Percentiles rank a stretch among this genome's conserved stretches.
These are phyloP conservation scores for Trichoplusia ni DNA, from an alignment of 1,140 invertebrate species.

Conservation along the genomic window DNA sequence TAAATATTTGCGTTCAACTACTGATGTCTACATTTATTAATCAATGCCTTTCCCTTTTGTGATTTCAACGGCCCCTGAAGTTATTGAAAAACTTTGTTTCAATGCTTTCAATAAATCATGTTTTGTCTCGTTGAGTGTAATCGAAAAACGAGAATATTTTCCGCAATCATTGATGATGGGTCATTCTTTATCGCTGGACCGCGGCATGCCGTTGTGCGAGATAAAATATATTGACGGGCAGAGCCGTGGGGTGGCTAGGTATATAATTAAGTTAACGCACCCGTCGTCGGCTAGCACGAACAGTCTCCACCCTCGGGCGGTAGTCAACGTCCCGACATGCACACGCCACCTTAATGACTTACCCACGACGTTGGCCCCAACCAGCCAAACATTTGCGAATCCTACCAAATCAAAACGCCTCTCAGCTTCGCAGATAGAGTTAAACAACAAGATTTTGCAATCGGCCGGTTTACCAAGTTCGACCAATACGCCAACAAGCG, in stretches of 20 bases:
- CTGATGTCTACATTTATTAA: too few species aligned
- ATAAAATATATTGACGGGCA: constrained; percentile 24
- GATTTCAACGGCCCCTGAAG: too few species aligned
- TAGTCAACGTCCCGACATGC: constrained; percentile 43
- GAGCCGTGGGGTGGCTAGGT: constrained; percentile 33
- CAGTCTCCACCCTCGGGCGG: constrained; percentile 40
- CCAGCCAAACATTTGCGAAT: constrained; percentile 28
- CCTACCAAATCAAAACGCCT: constrained; percentile 29
- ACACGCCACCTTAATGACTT: constrained; percentile 62
- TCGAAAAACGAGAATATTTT: background rate
- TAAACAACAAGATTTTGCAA: constrained; percentile 37
- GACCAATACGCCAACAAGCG: constrained; percentile 59
- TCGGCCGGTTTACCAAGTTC: constrained; percentile 62
- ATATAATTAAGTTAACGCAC: constrained; percentile 56
- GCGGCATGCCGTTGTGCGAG: background rate
- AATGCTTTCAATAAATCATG: background rate
- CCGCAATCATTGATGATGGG: background rate
- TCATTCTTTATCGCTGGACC: constrained; percentile 8
- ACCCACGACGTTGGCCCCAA: constrained; percentile 27
- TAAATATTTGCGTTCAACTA: background rate
- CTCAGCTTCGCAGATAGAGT: background rate
- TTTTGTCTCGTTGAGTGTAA: background rate
- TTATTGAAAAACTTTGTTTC: too few species aligned
- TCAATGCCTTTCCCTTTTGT: too few species aligned
- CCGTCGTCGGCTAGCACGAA: constrained; percentile 38